Evolutionary conservation across 2,888 invertebrate genomes (phyloP), one percentile per base, ranked within the genome.

Genomic region (Teinopalpus imperialis): DNA sequence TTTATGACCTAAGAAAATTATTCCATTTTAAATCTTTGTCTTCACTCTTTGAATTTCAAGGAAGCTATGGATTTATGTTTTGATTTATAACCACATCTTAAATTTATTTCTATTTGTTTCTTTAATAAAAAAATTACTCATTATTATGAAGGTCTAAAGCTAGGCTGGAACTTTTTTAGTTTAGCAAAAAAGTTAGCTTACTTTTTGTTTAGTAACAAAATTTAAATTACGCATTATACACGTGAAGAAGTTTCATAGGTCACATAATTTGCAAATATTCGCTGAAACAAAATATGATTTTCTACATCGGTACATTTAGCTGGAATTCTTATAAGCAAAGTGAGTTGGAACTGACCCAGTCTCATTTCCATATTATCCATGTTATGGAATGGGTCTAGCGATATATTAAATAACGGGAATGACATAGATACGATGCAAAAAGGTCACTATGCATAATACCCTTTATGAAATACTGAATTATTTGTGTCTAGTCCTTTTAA

Each of bases 281-380:
- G 41, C 26, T 47, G 48, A 48, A 56, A 56, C 51, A 53, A 51
- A 63, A 62, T 53, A 61, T 56, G 61, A 65, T 67, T 64, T 67
- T 62, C 64, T 56, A 53, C 59, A 47, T 57, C 54, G 55, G 52
- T 57, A 58, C 54, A 51, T 48, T 59, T 57, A 41, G 50, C 53
- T 54, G 53, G 52, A 63, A 66, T 63, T 65, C 58, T 62, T 60
- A 61, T 55, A 55, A 48, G 51, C 55, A 50, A 48, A 44, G 49
- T 55, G 52, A 61, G 56, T 60, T 56, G 59, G 59, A 56, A 52
- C 53, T 40, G 50, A 49, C 56, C 63, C 59, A 59, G 52, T 42
- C 57, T 54, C 53, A 69, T 69, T 66, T 60, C 54, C 68, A 71
- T 69, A 66, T 59, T 61, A 63, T 66, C 58, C 59, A 49, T 52